Base-by-base conservation (phyloP, 2,113 vertebrate species). In the Verasper variegatus region DNA sequence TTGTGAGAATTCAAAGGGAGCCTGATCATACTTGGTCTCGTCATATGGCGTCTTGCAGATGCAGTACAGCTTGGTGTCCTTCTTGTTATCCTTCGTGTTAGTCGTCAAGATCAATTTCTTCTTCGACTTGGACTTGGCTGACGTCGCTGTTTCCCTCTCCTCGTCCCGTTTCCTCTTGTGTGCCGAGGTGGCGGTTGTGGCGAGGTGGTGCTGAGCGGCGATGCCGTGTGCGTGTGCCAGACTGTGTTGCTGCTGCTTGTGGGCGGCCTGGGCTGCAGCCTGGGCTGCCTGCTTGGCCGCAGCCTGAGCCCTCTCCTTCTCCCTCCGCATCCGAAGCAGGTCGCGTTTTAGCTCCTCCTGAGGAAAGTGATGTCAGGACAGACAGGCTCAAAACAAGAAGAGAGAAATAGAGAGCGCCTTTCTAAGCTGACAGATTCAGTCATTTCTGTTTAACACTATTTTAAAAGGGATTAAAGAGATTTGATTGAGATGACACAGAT, bases 1-100 rank as follows among this genome's bases (percentile, higher is more conserved):
- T 47, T 14, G 45, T 13, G 11, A 47, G 47, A 8, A 51, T 42
- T 42, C 40, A 42, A 42, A 42, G 12, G 13, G 40, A 11, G 40
- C 47, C 15, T 51, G 47, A 0, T 94, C 97, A 91, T 95, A 99
- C 98, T 98, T 99, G 67, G 97, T 97, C 92, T 99, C 97, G 3
- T 99, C 98, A 0, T 99, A 99, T 80, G 98, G 97, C 24, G 97
- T 98, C 94, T 98, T 99, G 95, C 98, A 99, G 92, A 99, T 94
- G 91, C 98, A 99, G 93, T 99, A 99, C 86, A 99, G 95, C 92
- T 98, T 99, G 86, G 95, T 97, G 92, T 99, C 98, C 89, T 98
- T 98, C 93, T 97, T 99, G 78, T 91, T 95, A 85, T 99, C 97
- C 95, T 97, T 98, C 93, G 96, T 96, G 94, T 94, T 97, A 86